Percentiles rank a stretch among this genome's conserved stretches.
phyloP scores from a whole-genome alignment of 37 sponge, comb jelly and placozoan genomes.

The Haliclona indistincta region DNA sequence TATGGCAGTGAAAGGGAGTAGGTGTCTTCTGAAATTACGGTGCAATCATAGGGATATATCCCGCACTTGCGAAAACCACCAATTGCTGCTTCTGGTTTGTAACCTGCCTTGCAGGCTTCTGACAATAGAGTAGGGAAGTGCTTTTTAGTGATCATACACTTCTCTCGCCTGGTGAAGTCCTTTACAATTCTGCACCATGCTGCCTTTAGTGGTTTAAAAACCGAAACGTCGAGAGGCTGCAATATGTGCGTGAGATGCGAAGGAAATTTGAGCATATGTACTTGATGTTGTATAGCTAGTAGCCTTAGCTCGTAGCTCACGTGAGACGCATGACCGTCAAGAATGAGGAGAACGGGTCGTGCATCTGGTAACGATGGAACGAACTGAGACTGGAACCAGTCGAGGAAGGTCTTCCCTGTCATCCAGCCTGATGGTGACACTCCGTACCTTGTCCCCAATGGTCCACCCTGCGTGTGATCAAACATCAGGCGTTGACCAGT shows the following conservation, averaged over 20 bases:
- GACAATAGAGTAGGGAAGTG: neutral
- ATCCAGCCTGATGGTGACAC: constrained; percentile 29
- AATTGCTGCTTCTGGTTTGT: neutral
- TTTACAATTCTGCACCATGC: neutral
- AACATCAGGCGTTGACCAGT: constrained; percentile 9
- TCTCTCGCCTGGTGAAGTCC: neutral
- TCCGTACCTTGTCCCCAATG: constrained; percentile 19
- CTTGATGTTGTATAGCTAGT: too few relatives aligned
- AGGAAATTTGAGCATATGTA: neutral
- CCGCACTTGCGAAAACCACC: neutral
- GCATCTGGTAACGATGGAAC: too few relatives aligned
- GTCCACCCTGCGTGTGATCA: constrained; percentile 25
- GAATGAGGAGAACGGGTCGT: too few relatives aligned
- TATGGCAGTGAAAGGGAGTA: too few relatives aligned
- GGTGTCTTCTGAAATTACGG: neutral
- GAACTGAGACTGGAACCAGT: constrained; percentile 32
- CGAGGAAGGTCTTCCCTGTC: constrained; percentile 17
- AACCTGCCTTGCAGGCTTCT: neutral
- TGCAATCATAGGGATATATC: neutral
- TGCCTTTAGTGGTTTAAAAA: neutral
- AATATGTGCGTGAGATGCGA: neutral
- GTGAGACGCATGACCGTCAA: too few relatives aligned
- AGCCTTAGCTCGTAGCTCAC: too few relatives aligned
- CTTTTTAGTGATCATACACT: neutral
- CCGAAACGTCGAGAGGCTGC: neutral